Conservation (phyloP, 2,797 vertebrate genomes). For the Hapalemur alaotrensis region DNA sequence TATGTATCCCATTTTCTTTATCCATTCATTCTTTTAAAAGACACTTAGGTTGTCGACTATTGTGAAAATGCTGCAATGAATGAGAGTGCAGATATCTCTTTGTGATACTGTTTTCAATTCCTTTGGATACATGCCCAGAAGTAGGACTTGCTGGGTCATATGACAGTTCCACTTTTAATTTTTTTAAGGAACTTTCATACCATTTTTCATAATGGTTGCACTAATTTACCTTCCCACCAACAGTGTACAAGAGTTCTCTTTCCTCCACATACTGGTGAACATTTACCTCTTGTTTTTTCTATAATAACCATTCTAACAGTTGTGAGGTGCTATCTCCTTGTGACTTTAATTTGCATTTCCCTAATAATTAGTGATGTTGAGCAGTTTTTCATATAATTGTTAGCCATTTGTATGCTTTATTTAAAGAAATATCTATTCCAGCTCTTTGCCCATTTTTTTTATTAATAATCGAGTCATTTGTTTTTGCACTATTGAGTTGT, state of each 20-base stretch:
- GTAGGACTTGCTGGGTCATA: not conserved
- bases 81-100: not conserved
- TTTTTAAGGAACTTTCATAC: not conserved
- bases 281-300: not conserved
- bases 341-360: not conserved
- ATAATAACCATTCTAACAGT: not conserved
- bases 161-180: not conserved
- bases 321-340: not conserved
- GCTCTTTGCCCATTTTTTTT: not conserved
- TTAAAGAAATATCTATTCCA: not conserved
- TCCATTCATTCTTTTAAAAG: not conserved
- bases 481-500: not conserved
- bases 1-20: not conserved
- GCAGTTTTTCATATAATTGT: not conserved
- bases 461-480: not conserved
- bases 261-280: not conserved
- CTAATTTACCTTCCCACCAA: not conserved
- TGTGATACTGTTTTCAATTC: not conserved
- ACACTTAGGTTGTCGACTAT: not conserved
- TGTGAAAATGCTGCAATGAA: not conserved
- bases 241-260: fast-evolving
- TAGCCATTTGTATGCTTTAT: not conserved
- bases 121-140: not conserved
- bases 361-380: not conserved
- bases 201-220: too few species aligned